Evolutionary conservation across 2,888 invertebrate genomes (phyloP), one percentile per base, ranked within the genome.

Genomic region (Anthophora plumipes): DNA sequence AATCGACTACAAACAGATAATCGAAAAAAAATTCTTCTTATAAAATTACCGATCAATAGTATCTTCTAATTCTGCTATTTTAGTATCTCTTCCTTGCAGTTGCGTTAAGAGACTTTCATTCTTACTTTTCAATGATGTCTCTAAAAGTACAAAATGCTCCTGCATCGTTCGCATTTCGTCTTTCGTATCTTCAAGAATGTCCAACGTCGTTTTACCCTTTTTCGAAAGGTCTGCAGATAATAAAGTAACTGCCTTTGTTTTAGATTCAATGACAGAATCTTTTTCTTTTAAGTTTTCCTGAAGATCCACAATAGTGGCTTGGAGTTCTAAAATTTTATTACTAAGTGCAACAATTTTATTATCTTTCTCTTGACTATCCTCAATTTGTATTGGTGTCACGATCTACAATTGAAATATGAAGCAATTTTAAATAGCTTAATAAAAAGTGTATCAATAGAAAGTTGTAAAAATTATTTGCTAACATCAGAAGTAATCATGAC

Each of bases 261-360:
- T 95, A 7, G 97, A 96, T 92, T 96, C 96, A 89, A 98, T 96
- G 67, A 98, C 96, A 90, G 96, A 96, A 93, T 97, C 97, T 92
- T 97, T 97, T 93, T 97, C 97, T 90, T 95, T 96, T 5, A 97
- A 94, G 93, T 96, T 96, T 92, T 98, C 98, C 93, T 97, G 97
- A 66, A 97, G 94, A 92, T 98, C 98, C 83, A 98, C 93, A 63
- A 98, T 95, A 80, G 95, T 95, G 11, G 96, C 95, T 93, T 98
- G 97, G 92, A 97, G 94, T 88, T 96, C 96, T 86, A 96, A 94
- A n/a, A 97, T 95, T 91, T 95, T 95, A 84, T 95, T 95, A 90
- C 95, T 95, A 77, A 97, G 94, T 89, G 97, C 96, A 50, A 95
- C 91, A 74, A 97, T 95, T 89, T 94, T 94, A 75, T 94, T 95